Percentiles rank a stretch among this genome's conserved stretches.
Conservation (phyloP, 2,888 invertebrate species). For the Caradrina kadenii region DNA sequence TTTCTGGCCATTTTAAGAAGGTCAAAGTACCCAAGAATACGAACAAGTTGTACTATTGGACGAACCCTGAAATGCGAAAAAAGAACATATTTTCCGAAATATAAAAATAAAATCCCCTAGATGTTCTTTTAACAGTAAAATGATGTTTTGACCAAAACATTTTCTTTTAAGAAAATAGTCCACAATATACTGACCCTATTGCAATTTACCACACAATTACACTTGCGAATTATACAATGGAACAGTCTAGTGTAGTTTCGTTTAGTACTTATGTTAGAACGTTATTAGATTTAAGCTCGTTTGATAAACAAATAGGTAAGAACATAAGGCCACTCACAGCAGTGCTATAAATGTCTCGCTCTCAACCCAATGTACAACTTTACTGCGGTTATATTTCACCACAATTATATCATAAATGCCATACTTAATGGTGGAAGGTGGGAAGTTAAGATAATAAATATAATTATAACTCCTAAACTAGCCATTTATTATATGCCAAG, state of each 20-base stretch:
- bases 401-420: slow-evolving; percentile 53
- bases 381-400: slow-evolving; percentile 41
- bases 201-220: not conserved
- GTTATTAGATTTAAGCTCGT: slow-evolving; percentile 32
- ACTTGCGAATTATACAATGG: too few relatives aligned
- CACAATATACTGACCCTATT: not conserved
- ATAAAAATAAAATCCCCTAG: too few relatives aligned
- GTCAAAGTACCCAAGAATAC: too few relatives aligned
- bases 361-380: slow-evolving; percentile 28
- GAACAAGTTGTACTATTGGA: too few relatives aligned
- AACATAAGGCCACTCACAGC: slow-evolving; percentile 34
- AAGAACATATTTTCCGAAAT: too few relatives aligned
- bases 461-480: slow-evolving; percentile 24
- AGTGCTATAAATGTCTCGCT: slow-evolving; percentile 46
- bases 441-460: slow-evolving; percentile 22
- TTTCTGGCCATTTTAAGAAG: too few relatives aligned
- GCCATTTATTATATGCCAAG: slow-evolving; percentile 3
- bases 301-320: slow-evolving; percentile 18
- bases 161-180: not conserved
- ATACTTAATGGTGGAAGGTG: slow-evolving; percentile 24
- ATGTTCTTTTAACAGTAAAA: too few relatives aligned
- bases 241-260: too few relatives aligned
- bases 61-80: too few relatives aligned
- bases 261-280: not conserved
- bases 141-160: too few relatives aligned